These are phyloP conservation scores for Bradypus variegatus DNA, from an alignment of 2,797 vertebrate genomes.

Conservation along the genomic window DNA sequence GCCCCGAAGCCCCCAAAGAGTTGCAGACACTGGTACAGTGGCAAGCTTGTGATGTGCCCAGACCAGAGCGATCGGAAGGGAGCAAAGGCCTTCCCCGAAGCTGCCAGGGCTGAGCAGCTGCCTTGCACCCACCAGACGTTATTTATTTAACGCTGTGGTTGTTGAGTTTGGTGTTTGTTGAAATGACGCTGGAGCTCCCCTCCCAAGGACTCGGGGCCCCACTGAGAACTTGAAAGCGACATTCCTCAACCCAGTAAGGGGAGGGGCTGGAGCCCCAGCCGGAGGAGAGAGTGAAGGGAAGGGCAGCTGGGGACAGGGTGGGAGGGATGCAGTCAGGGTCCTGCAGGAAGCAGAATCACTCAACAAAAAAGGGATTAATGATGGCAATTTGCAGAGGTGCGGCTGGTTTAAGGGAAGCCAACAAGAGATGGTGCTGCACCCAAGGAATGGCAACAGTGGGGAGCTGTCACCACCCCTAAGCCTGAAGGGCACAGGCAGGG, in stretches of 20 bases:
- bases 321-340: neutral
- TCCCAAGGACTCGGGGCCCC: neutral
- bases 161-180: conserved; percentile 19
- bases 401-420: neutral
- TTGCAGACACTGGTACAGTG: fast-evolving
- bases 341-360: neutral
- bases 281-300: neutral
- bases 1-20: neutral
- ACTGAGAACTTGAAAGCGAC: conserved; percentile 28
- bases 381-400: neutral
- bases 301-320: neutral
- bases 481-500: neutral
- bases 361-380: neutral
- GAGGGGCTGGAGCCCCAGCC: neutral
- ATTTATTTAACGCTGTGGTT: neutral
- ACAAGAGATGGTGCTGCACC: neutral
- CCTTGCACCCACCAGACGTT: neutral
- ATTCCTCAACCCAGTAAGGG: neutral
- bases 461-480: neutral
- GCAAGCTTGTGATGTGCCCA: neutral
- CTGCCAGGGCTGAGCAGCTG: neutral
- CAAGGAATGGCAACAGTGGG: neutral
- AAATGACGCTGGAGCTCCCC: conserved; percentile 7
- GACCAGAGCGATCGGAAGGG: neutral
- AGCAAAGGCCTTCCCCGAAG: neutral